Evolutionary conservation across 1,140 invertebrate genomes (phyloP), one percentile per base, ranked within the genome.

Genomic region (Eulimnadia texana): DNA sequence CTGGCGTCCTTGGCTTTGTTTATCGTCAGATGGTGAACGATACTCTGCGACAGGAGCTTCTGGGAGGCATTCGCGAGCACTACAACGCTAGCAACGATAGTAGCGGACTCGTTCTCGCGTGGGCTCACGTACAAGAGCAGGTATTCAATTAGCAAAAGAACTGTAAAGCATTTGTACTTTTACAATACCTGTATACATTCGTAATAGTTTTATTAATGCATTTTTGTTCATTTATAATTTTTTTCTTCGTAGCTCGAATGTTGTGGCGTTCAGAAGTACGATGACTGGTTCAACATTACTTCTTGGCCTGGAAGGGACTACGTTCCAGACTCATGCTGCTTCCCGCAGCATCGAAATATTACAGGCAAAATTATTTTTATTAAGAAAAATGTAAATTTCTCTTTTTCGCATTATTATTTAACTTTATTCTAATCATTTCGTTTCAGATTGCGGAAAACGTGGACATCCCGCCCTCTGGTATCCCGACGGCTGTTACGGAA

Each of bases 201-300:
- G n/a, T n/a, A 11, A 11, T 47, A 67, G 67, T 11, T 58, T 66
- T 2, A 22, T 47, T 67, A 56, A 64, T 64, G 52, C 20, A 33
- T 6, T 62, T 33, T 1, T 25, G 24, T 2, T 61, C 11, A 29
- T 20, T 19, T 42, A 58, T 58, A 33, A 58, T 23, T 60, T 62
- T 65, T 69, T 65, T 64, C 54, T 63, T 71, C 72, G 62, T 65
- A 90, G 85, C 82, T 90, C 63, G 78, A 84, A 57, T 93, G 89
- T 68, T 93, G 89, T 71, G 89, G 89, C n/a, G 84, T 92, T 0
- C 77, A 82, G 50, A 82, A 82, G 28, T 86, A 87, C 68, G 82
- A 82, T 57, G 88, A 93, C 69, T 93, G 88, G 88, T 88, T 82
- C 71, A 78, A 84, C 65, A 84, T 88, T n/a, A 76, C 80, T 25